Evolutionary conservation across 2,888 invertebrate genomes (phyloP), one percentile per base, ranked within the genome.

Genomic region (Idaea biselata): DNA sequence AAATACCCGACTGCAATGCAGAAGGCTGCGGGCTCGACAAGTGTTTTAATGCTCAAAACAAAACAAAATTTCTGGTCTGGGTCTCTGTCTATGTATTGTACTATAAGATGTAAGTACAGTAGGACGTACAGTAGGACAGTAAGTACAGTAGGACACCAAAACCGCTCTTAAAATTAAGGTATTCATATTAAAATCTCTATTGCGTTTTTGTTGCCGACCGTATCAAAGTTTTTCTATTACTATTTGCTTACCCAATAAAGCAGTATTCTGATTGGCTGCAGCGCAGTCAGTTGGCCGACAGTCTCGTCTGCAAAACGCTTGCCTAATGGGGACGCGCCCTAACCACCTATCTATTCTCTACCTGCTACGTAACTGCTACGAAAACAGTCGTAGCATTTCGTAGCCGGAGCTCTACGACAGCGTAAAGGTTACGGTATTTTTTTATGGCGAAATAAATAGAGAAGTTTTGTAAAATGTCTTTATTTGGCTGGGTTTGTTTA

Each of bases 331-430:
- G 44, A 44, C 44, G 44, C 44, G 44, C 44, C 44, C 44, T 44
- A 44, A 44, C 14, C 11, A 44, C 44, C 33, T 1, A 33, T 11
- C 33, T 33, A 33, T 33, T 11, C 7, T 1, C 8, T 44, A 44
- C 44, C 44, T 44, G 44, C 44, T 44, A 44, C 44, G 44, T 1
- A 44, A 44, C 44, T 44, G 5, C 44, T 44, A 44, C 44, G 44
- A 14, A 44, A 44, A 44, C 25, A 44, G 44, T 18, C 53, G 53
- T 59, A 53, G 59, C 32, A 44, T 44, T 44, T 44, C 44, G 44
- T 44, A 44, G 44, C 44, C 44, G 44, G 6, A 5, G 44, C 44
- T 6, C 44, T 44, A 44, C 44, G 44, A 44, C 44, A 33, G 44
- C 44, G 44, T 11, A 44, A 44, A 44, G 44, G 44, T 44, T 44